Conservation (phyloP, 2,888 invertebrate genomes). For the Meiosimyza platycephala region DNA sequence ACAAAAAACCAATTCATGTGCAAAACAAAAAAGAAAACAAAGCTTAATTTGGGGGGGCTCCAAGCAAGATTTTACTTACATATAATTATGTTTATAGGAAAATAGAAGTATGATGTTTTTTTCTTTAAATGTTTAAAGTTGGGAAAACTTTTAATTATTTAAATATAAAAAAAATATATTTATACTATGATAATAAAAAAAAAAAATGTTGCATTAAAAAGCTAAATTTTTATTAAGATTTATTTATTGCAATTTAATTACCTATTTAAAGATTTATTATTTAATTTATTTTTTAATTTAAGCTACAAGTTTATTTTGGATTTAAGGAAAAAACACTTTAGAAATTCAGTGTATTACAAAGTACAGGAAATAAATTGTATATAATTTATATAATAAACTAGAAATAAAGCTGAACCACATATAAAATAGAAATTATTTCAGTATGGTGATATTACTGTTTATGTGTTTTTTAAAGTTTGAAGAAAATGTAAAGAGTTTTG, state of each 20-base stretch:
- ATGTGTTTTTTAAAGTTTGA: slow-evolving; percentile 2
- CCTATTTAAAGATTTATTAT: not conserved
- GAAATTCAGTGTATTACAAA: slow-evolving; percentile 10
- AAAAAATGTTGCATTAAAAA: not conserved
- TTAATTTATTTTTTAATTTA: slow-evolving; percentile 14
- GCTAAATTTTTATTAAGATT: not conserved
- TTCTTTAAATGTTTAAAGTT: not conserved
- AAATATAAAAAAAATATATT: too few species aligned
- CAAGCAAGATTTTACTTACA: not conserved
- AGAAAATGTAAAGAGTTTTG: slow-evolving; percentile 10
- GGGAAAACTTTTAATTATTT: not conserved
- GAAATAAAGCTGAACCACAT: slow-evolving; percentile 68
- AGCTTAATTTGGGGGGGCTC: not conserved
- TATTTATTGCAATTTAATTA: slow-evolving; percentile 2
- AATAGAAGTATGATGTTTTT: not conserved
- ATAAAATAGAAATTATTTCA: slow-evolving; percentile 68
- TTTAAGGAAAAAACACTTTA: not conserved
- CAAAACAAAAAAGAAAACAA: slow-evolving; percentile 5
- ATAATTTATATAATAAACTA: slow-evolving; percentile 34
- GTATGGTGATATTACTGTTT: slow-evolving; percentile 60
- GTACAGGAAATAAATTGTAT: slow-evolving; percentile 13
- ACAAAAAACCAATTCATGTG: not conserved
- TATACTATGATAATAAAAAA: slow-evolving; percentile 1
- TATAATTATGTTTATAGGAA: not conserved
- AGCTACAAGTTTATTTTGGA: slow-evolving; percentile 28